A percentile compares a stretch with the other conserved stretches of the same genome.
phyloP scores from a whole-genome alignment of 1,140 invertebrate species.

The Hyphantria cunea region DNA sequence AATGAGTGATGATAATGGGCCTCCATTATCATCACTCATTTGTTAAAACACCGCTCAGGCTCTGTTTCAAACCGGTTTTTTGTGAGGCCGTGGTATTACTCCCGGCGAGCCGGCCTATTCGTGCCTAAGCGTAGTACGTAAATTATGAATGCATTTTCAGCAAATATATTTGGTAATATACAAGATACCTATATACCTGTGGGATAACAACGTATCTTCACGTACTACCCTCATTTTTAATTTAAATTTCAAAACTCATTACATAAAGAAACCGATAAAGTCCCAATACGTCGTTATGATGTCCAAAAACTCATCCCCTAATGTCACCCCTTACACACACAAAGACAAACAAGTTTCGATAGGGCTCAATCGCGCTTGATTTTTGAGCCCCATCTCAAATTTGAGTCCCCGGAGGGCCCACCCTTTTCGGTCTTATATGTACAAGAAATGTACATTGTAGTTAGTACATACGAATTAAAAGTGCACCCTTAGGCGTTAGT shows the following conservation, averaged over 20 bases:
- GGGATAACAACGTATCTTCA: no score
- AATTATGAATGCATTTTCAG: no score
- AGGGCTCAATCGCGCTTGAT: constrained; percentile 70
- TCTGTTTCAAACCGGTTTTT: no score
- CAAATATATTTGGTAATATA: no score
- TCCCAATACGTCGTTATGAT: constrained; percentile 12
- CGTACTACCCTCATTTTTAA: no score
- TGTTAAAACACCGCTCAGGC: no score
- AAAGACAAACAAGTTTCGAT: constrained; percentile 49
- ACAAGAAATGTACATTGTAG: constrained; percentile 63
- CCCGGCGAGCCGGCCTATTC: no score
- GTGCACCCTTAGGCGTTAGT: constrained; percentile 47
- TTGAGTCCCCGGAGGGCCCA: constrained; percentile 65
- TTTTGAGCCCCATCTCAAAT: constrained; percentile 71
- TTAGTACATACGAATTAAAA: constrained; percentile 64
- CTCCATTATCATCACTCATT: no score
- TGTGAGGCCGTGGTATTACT: no score
- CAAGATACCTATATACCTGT: no score
- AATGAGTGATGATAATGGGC: no score
- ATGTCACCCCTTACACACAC: constrained; percentile 39
- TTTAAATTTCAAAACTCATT: constrained; percentile 1
- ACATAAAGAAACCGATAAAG: constrained; percentile 3
- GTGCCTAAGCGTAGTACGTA: no score
- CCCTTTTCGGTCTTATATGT: constrained; percentile 52
- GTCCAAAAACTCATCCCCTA: constrained; percentile 31